Base-by-base conservation (phyloP, 2,113 vertebrate genomes). In the Thamnaconus septentrionalis region DNA sequence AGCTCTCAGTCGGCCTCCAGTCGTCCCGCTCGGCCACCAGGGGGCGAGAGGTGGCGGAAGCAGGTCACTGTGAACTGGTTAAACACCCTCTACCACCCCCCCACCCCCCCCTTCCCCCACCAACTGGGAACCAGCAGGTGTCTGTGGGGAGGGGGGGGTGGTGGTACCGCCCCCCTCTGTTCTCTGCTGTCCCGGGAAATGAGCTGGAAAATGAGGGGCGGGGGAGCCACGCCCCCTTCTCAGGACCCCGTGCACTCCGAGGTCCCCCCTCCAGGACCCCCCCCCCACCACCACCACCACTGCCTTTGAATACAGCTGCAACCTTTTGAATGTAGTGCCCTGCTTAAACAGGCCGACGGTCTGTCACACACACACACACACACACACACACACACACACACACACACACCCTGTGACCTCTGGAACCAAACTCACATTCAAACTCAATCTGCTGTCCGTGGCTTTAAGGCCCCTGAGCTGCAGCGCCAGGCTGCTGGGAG, bases 121-220 rank as follows among this genome's bases (percentile, higher is more conserved):
- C 49, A 3, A 7, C 4, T 40, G 40, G 18, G 18, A 31, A 31
- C 76, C 86, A 91, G 90, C 91, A 92, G 91, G 90, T 91, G 90
- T 88, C 85, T 87, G 83, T 78, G 56, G 59, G 69, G 71, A 55
- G 59, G 69, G 71, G 77, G 59, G 31, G 49, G 77, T 85, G 89
- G 87, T 50, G 48, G 48, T 9, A 50, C 48, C 18, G 60, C 45
- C 80, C 73, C 69, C 82, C 86, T 83, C 85, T 88, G 85, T 88
- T 84, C 83, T 82, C 82, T 84, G 67, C 83, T 88, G 81, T 91
- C 84, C 80, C 40, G 79, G 62, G 74, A 90, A 93, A 92, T 93
- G 92, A 92, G 86, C 77, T 89, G 88, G 91, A 92, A 93, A 92
- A 93, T 91, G 86, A 90, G 88, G 90, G 91, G 92, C 72, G 89